Conservation (phyloP, 2,888 invertebrate genomes). For the Serripes groenlandicus region DNA sequence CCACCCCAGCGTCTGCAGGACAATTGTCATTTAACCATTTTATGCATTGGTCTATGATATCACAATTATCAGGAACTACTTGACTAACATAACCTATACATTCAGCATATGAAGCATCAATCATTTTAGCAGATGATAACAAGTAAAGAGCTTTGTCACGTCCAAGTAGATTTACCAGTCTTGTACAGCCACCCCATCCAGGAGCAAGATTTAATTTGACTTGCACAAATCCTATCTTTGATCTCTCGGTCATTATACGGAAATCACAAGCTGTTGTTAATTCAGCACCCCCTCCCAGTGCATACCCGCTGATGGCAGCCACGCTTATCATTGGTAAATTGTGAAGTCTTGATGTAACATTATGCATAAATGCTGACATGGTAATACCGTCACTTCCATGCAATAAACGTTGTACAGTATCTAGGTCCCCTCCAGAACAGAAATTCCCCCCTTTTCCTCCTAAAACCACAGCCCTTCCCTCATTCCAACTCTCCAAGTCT, state of each 20-base stretch:
- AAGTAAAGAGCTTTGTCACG: constrained; percentile 86
- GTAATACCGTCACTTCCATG: constrained; percentile 84
- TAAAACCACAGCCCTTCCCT: constrained; percentile 87
- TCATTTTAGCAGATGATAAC: constrained; percentile 80
- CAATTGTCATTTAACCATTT: constrained; percentile 84
- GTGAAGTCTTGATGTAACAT: constrained; percentile 85
- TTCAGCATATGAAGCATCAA: constrained; percentile 85
- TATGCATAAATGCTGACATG: constrained; percentile 87
- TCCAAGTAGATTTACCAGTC: constrained; percentile 86
- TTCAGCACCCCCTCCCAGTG: constrained; percentile 89
- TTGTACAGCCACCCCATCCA: constrained; percentile 88
- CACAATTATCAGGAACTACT: constrained; percentile 77
- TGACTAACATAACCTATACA: constrained; percentile 86
- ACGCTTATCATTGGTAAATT: constrained; percentile 87
- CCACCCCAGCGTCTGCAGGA: constrained; percentile 72
- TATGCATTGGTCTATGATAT: constrained; percentile 75
- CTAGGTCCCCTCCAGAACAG: constrained; percentile 88
- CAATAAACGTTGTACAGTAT: constrained; percentile 80
- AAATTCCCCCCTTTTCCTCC: constrained; percentile 87
- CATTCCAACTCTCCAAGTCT: constrained; percentile 87
- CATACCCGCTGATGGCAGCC: constrained; percentile 87
- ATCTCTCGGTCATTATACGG: constrained; percentile 85
- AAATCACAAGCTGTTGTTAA: constrained; percentile 88
- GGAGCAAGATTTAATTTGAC: constrained; percentile 87
- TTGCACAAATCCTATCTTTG: constrained; percentile 87